These are phyloP conservation scores for Cataglyphis cursor DNA, from an alignment of 2,888 invertebrate species.

Conservation along the genomic window DNA sequence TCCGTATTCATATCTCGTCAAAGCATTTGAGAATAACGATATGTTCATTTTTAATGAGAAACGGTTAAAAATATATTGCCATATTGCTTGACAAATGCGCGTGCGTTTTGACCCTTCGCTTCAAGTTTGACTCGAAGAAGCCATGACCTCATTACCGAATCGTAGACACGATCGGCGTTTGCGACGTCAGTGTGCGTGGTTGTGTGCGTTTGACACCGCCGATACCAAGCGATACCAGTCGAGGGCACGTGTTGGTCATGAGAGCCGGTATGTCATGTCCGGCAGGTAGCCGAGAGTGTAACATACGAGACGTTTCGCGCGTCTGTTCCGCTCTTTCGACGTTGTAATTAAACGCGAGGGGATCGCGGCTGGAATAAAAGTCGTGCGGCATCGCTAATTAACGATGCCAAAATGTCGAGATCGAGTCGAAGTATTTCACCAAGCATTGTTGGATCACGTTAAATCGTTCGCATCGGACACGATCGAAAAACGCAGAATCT, in stretches of 20 bases:
- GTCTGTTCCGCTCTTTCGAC: slow-evolving; percentile 48
- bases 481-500: slow-evolving; percentile 50
- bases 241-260: slow-evolving; percentile 70
- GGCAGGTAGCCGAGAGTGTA: slow-evolving; percentile 71
- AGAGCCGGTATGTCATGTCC: slow-evolving; percentile 73
- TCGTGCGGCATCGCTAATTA: slow-evolving; percentile 81
- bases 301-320: slow-evolving; percentile 54
- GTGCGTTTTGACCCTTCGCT: slow-evolving; percentile 11
- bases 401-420: slow-evolving; percentile 83
- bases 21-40: background rate
- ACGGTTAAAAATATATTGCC: background rate
- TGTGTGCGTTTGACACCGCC: slow-evolving; percentile 61
- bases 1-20: background rate
- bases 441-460: slow-evolving; percentile 42
- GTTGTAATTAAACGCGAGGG: slow-evolving; percentile 75
- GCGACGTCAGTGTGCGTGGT: slow-evolving; percentile 33
- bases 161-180: slow-evolving; percentile 57
- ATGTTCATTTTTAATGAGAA: background rate
- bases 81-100: slow-evolving; percentile 34
- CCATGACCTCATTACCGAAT: slow-evolving; percentile 70
- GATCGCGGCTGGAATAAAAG: slow-evolving; percentile 72
- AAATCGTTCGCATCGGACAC: slow-evolving; percentile 59
- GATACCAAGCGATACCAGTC: slow-evolving; percentile 68
- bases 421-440: slow-evolving; percentile 85
- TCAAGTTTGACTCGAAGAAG: background rate